These are phyloP conservation scores for Ariolimax columbianus DNA, from an alignment of 2,888 invertebrate species.

Conservation along the genomic window DNA sequence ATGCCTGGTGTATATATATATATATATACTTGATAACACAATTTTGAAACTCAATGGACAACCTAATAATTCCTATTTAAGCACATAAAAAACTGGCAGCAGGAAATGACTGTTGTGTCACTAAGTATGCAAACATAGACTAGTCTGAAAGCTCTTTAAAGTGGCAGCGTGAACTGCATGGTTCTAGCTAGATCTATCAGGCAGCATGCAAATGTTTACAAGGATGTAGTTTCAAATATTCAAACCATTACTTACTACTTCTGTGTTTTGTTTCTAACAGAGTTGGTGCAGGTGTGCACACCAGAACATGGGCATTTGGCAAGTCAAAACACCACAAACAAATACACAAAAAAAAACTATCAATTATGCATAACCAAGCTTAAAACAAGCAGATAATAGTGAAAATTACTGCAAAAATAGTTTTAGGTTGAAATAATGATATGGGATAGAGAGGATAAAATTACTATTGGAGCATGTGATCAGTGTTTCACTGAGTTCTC, in stretches of 20 bases:
- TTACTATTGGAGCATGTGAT: too few relatives aligned
- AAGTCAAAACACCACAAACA: conserved; percentile 6
- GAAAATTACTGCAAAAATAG: too few relatives aligned
- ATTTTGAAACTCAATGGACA: too few relatives aligned
- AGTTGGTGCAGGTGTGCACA: conserved; percentile 8
- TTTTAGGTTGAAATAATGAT: too few relatives aligned
- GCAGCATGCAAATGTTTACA: background rate
- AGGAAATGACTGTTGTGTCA: too few relatives aligned
- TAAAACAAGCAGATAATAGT: background rate
- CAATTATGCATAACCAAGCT: background rate
- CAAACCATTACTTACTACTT: conserved; percentile 32
- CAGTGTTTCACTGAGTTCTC: too few relatives aligned
- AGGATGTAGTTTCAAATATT: background rate
- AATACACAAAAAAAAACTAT: background rate
- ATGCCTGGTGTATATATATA: too few relatives aligned
- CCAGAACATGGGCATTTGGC: conserved; percentile 12
- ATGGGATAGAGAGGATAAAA: too few relatives aligned
- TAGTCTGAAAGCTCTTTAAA: background rate
- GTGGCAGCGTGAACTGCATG: background rate
- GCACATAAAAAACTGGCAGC: too few relatives aligned
- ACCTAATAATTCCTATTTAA: too few relatives aligned
- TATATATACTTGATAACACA: too few relatives aligned
- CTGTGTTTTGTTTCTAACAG: background rate
- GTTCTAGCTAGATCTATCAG: background rate
- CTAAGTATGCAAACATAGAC: background rate